These are phyloP conservation scores for Rhopalosiphum nymphaeae DNA, from an alignment of 2,888 invertebrate genomes.

Conservation along the genomic window DNA sequence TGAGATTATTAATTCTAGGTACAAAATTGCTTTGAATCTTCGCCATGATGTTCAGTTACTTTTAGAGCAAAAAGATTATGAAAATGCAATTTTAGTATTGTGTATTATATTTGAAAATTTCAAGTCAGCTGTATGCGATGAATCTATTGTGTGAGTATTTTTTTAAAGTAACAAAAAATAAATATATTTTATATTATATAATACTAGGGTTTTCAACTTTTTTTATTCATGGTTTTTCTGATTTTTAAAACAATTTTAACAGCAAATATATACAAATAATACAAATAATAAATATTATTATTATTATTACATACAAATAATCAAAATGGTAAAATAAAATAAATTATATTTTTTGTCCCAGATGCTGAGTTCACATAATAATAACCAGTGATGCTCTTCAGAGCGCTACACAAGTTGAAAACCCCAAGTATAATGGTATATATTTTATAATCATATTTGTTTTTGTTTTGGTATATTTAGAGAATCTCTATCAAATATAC, in stretches of 20 bases:
- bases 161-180: not conserved
- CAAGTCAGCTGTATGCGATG: slow-evolving; percentile 68
- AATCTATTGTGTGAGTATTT: slow-evolving; percentile 42
- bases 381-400: too few relatives aligned
- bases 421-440: not conserved
- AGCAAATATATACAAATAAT: too few relatives aligned
- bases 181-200: not conserved
- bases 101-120: slow-evolving; percentile 70
- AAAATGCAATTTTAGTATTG: slow-evolving; percentile 48
- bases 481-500: slow-evolving; percentile 70
- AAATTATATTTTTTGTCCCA: too few relatives aligned
- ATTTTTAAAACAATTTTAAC: too few relatives aligned
- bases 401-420: too few relatives aligned
- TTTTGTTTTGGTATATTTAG: slow-evolving; percentile 12
- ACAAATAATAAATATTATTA: too few relatives aligned
- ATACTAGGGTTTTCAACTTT: too few relatives aligned
- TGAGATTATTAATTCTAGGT: slow-evolving; percentile 59
- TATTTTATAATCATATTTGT: not conserved
- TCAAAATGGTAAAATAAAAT: too few relatives aligned
- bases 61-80: slow-evolving; percentile 64
- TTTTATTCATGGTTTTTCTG: too few relatives aligned
- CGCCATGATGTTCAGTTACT: slow-evolving; percentile 58
- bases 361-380: too few relatives aligned
- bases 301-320: too few relatives aligned
- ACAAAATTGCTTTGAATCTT: slow-evolving; percentile 63